Evolutionary conservation across 1,140 invertebrate species (phyloP), one percentile per base, ranked within the genome.

Genomic region (Aphis craccivora): DNA sequence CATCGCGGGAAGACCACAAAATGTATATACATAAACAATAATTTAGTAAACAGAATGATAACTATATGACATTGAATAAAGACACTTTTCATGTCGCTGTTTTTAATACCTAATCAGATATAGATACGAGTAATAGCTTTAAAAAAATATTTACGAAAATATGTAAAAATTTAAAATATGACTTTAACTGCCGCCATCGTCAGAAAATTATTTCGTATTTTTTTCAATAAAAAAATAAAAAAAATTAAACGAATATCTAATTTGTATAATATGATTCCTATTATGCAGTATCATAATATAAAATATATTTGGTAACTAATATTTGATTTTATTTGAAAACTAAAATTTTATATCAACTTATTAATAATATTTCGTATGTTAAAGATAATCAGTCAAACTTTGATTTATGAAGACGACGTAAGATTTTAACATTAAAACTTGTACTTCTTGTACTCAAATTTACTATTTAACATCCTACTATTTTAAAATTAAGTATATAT

Each of bases 51-150:
- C n/a, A 76, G 60, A 35, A n/a, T 76, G 18, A 76, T 20, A 76
- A n/a, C 60, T n/a, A 76, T n/a, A 76, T 76, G 60, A n/a, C 60
- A 76, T 76, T 76, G 60, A 76, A n/a, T 51, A n/a, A n/a, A n/a
- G 60, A 76, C 30, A 76, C 18, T 76, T 35, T n/a, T 76, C 11
- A n/a, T n/a, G 5, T 18, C 30, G 14, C 4, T 14, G 0, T 76
- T 76, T 76, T 76, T 76, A 76, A 76, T 6, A n/a, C n/a, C n/a
- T n/a, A 18, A 76, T 76, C 60, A n/a, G 60, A 76, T 76, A 76
- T 5, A 76, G 2, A 76, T 76, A 76, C 14, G n/a, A 14, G n/a
- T 76, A 76, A n/a, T 76, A n/a, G 60, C n/a, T 76, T 76, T 67
- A 45, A 76, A 76, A 67, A 18, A 76, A 11, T 11, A 25, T 60